Evolutionary conservation across 2,797 vertebrate genomes (phyloP).

Genomic region (Enteromius radiatus): DNA sequence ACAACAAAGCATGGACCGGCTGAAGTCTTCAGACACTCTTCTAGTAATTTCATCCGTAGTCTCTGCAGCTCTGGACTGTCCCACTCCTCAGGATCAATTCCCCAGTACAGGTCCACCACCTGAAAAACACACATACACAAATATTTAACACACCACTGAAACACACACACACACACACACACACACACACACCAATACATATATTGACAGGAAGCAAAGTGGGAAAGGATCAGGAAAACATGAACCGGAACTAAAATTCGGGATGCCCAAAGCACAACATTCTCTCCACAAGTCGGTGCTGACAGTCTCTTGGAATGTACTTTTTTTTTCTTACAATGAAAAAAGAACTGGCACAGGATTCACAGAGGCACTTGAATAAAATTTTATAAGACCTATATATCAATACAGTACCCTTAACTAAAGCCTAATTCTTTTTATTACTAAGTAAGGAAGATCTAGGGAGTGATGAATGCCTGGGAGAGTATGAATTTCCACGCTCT

Average conservation of each 20-base stretch:
- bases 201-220: not conserved
- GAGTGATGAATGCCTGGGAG: conserved; percentile 20
- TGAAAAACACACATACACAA: conserved; percentile 65
- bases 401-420: conserved; percentile 27
- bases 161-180: not conserved
- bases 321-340: not conserved
- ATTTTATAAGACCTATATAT: not conserved
- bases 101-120: conserved; percentile 99
- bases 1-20: conserved; percentile 99
- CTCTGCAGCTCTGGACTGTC: conserved; percentile 93
- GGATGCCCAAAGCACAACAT: not conserved
- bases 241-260: not conserved
- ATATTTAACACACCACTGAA: conserved; percentile 22
- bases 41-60: conserved; percentile 93
- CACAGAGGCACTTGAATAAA: not conserved
- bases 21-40: conserved; percentile 96
- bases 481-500: conserved; percentile 25
- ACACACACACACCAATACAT: not conserved
- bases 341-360: not conserved
- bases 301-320: not conserved
- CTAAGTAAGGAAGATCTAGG: not conserved
- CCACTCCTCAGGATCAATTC: conserved; percentile 91
- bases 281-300: not conserved
- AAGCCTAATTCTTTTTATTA: conserved; percentile 28
- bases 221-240: not conserved